Evolutionary conservation across 2,113 vertebrate species (phyloP).

Genomic region (Donacobius atricapilla): DNA sequence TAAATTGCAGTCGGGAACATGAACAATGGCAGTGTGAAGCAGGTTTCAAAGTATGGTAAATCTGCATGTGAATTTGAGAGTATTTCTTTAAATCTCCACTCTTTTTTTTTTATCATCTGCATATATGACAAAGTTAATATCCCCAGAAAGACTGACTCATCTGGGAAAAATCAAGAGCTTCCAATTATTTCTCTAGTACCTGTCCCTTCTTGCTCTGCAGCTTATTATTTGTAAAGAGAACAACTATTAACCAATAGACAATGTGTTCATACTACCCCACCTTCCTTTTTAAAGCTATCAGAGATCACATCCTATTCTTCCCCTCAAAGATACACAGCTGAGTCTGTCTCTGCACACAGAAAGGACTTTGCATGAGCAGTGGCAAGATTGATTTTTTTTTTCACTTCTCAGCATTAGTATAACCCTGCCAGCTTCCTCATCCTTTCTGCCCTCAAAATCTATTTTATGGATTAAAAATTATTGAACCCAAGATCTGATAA

Average conservation of each 20-base stretch:
- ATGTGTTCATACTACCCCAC: background rate
- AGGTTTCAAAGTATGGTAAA: background rate
- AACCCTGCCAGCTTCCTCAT: background rate
- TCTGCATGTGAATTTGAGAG: background rate
- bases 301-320: background rate
- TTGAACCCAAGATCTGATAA: background rate
- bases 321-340: background rate
- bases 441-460: background rate
- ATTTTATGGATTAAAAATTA: background rate
- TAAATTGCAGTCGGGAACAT: background rate
- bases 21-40: background rate
- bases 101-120: background rate
- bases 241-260: background rate
- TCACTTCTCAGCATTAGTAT: background rate
- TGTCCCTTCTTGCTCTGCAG: slow-evolving; percentile 58
- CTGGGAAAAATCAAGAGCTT: slow-evolving; percentile 57
- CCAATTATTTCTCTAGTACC: background rate
- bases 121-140: slow-evolving; percentile 11
- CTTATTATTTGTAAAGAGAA: background rate
- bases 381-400: background rate
- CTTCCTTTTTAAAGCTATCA: background rate
- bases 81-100: background rate
- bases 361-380: background rate
- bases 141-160: slow-evolving; percentile 64
- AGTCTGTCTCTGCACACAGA: background rate